phyloP scores from a whole-genome alignment of 2,113 vertebrate genomes.

The Panurus biarmicus region DNA sequence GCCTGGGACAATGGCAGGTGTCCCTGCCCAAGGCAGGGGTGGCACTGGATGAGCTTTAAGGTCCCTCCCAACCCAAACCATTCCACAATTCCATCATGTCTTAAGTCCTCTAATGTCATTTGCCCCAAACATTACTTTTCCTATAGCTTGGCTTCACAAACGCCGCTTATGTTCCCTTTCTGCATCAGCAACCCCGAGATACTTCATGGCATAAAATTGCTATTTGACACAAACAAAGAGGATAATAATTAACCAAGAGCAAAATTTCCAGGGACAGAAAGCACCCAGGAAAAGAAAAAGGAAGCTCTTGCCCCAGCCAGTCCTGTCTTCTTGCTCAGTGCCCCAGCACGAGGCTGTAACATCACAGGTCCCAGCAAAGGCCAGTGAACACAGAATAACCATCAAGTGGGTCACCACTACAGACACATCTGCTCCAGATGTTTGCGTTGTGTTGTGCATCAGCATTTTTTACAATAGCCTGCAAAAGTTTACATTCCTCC shows the following conservation, averaged over 20 bases:
- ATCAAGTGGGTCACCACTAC: not conserved
- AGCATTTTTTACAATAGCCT: not conserved
- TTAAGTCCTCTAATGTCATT: not conserved
- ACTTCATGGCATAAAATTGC: not conserved
- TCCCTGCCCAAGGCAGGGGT: not conserved
- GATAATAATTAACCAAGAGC: not conserved
- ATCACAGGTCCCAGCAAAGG: not conserved
- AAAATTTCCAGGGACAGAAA: not conserved
- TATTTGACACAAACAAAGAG: not conserved
- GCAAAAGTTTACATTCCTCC: not conserved
- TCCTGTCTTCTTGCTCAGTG: not conserved
- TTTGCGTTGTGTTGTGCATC: not conserved
- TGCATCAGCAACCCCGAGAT: not conserved
- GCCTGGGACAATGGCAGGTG: accelerated
- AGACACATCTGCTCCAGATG: slow-evolving; percentile 30
- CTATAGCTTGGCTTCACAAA: not conserved
- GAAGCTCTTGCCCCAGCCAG: not conserved
- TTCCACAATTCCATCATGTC: too few species aligned
- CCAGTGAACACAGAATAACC: not conserved
- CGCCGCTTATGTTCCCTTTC: accelerated
- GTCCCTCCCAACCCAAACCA: not conserved
- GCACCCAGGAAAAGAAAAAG: not conserved
- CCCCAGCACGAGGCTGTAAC: not conserved
- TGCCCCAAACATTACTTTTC: not conserved
- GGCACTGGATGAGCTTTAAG: accelerated